Evolutionary conservation across 1,140 invertebrate species (phyloP), one percentile per base, ranked within the genome.

Genomic region (Drosophila pseudoananassae): DNA sequence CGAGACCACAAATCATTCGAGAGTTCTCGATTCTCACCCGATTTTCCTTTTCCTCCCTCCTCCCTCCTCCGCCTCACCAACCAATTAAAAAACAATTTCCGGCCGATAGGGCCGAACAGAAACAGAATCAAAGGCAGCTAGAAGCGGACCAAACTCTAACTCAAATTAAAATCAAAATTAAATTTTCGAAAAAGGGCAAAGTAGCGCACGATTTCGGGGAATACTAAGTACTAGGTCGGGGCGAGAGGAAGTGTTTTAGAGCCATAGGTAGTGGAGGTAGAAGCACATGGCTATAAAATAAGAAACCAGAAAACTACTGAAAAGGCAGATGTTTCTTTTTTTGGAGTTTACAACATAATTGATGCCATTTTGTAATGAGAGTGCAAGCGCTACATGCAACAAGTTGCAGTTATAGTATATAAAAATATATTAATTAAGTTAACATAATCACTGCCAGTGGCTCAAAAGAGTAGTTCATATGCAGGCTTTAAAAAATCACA

Each of bases 51-150:
- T n/a, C n/a, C n/a, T n/a, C n/a, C n/a, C n/a, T n/a, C n/a, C n/a
- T n/a, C n/a, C 23, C 17, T 1, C 20, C 23, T 17, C 43, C 23
- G 5, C 7, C 52, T 31, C 61, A 20, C n/a, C 57, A 10, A 15
- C 29, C 49, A 72, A 72, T 76, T 76, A 76, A 76, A 76, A 76
- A 76, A 76, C 73, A 76, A 76, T 76, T 76, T 76, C 73, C 73
- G 73, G 73, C 54, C 52, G 40, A 64, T 47, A 73, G 43, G 15
- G 14, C 12, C n/a, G n/a, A 20, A 33, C 15, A 20, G 20, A 50
- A 60, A 72, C 58, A 52, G 58, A 63, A 66, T 63, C 63, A 60
- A 66, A 45, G 20, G 38, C 38, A n/a, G 20, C 47, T 40, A 63
- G 63, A 64, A 33, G 50, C 51, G 58, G 54, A 45, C 55, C 27